These are phyloP conservation scores for Nannobrachium achirus DNA, from an alignment of 2,113 vertebrate species.

Conservation along the genomic window DNA sequence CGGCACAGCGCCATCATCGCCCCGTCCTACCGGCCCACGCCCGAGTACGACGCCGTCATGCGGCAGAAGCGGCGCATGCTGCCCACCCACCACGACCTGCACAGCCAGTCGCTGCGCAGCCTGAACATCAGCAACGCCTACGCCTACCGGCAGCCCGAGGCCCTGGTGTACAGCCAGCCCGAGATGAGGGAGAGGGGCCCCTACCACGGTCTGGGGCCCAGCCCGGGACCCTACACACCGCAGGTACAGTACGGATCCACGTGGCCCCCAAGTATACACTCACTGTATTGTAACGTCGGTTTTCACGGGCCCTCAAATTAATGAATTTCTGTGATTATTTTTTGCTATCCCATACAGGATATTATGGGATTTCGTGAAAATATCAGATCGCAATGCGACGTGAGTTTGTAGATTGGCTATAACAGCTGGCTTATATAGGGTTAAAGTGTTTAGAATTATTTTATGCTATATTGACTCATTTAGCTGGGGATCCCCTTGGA, in stretches of 20 bases:
- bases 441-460: no score
- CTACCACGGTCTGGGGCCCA: slow-evolving; percentile 75
- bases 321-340: no score
- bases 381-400: no score
- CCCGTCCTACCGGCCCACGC: slow-evolving; percentile 94
- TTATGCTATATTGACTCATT: no score
- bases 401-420: no score
- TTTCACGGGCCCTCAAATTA: no score
- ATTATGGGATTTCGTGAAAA: no score
- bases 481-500: no score
- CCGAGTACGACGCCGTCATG: slow-evolving; percentile 96
- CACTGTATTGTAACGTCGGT: no score
- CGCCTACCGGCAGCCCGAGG: slow-evolving; percentile 90
- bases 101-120: slow-evolving; percentile 94
- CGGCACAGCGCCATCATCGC: slow-evolving; percentile 96
- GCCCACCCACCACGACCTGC: slow-evolving; percentile 83
- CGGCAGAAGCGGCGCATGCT: slow-evolving; percentile 88
- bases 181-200: slow-evolving; percentile 89
- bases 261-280: no score
- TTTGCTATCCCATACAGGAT: no score
- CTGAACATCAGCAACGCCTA: slow-evolving; percentile 93
- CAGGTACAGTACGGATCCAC: slow-evolving; percentile 54
- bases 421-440: no score
- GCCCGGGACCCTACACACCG: slow-evolving; percentile 74
- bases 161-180: slow-evolving; percentile 94